Evolutionary conservation across 2,888 invertebrate species (phyloP), one percentile per base, ranked within the genome.

Genomic region (Caenorhabditis doughertyi): DNA sequence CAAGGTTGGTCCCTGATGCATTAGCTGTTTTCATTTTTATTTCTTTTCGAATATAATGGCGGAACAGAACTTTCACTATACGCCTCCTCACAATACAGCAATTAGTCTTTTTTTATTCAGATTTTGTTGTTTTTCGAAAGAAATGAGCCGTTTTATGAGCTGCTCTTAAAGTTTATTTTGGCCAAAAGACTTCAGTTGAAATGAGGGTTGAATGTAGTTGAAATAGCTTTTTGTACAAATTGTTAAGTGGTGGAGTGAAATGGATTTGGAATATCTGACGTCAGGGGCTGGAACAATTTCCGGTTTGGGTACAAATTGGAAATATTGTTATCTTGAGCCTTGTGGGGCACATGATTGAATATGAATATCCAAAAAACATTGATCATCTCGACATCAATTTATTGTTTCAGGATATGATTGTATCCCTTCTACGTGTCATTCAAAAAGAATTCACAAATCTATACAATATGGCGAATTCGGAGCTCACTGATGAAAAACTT

Each of bases 371-470:
- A 65, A n/a, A 49, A 60, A 7, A 4, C 18, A 21, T 55, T 35
- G 55, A 68, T 44, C n/a, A n/a, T n/a, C n/a, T n/a, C n/a, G n/a
- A 21, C 70, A 58, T 68, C 55, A 55, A n/a, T 13, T 18, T 42
- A 21, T 51, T 35, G 25, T 74, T 76, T 32, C 77, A 77, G 77
- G 77, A 77, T 32, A 62, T 77, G 53, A 77, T 77, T 49, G 77
- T 77, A 32, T 77, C 77, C 21, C 47, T 77, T 29, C 58, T 77
- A 21, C 58, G 62, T 39, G 42, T 68, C 32, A 77, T 77, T 23
- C 77, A 77, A n/a, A 77, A 77, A 21, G 77, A 64, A 23, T 74
- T 68, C 44, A 67, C 64, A 18, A 68, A 27, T n/a, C 13, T 77
- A 16, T 56, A 56, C n/a, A 65, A 35, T 29, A 11, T 68, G 32